Conservation (phyloP, 2,888 invertebrate genomes). For the Macrosoma leucophasiata region DNA sequence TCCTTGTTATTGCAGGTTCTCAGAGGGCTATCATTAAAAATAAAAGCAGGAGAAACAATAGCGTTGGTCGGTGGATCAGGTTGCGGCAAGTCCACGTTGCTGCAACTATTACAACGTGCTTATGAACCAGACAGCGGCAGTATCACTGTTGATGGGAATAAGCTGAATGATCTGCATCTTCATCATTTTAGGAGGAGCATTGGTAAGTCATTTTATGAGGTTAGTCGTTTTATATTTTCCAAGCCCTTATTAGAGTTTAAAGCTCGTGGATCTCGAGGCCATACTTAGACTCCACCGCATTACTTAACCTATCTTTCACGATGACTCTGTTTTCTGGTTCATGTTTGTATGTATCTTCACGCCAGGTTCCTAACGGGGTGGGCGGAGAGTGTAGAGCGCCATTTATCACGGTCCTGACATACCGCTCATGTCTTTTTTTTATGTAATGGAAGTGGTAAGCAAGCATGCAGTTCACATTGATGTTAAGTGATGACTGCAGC, state of each 20-base stretch:
- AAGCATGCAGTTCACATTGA: too few relatives aligned
- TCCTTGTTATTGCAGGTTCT: constrained; percentile 75
- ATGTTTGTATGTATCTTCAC: too few relatives aligned
- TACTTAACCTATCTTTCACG: too few relatives aligned
- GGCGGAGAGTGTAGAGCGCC: too few relatives aligned
- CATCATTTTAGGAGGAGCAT: constrained; percentile 55
- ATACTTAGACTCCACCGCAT: too few relatives aligned
- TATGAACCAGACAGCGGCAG: constrained; percentile 79
- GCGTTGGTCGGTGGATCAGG: constrained; percentile 85
- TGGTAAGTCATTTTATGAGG: constrained; percentile 35
- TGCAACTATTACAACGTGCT: constrained; percentile 84
- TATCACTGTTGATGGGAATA: constrained; percentile 77
- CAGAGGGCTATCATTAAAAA: constrained; percentile 77
- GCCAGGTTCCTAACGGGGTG: too few relatives aligned
- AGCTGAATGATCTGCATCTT: constrained; percentile 78
- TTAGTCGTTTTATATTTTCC: not conserved
- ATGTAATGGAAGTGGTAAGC: too few relatives aligned
- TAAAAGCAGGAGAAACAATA: constrained; percentile 80
- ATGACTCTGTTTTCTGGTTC: too few relatives aligned
- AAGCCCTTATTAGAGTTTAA: not conserved
- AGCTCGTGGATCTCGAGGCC: too few relatives aligned
- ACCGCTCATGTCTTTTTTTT: too few relatives aligned
- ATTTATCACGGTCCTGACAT: too few relatives aligned
- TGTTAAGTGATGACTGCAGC: too few relatives aligned
- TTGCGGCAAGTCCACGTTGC: constrained; percentile 87